Percentiles rank a stretch among this genome's conserved stretches.
Evolutionary conservation across 2,797 vertebrate genomes (phyloP).

Genomic region (Manis javanica): DNA sequence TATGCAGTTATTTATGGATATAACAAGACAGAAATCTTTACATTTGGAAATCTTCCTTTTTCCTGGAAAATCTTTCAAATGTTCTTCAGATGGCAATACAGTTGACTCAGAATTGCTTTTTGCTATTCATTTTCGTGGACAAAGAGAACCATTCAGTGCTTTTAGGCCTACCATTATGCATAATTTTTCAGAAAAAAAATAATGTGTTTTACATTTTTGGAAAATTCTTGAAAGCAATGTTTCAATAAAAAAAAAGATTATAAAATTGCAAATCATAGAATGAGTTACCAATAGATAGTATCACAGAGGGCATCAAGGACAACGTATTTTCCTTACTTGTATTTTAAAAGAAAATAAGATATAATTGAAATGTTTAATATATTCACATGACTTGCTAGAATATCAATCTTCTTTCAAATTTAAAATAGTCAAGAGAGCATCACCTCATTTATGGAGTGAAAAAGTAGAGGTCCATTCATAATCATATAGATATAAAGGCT

Average conservation of each 20-base stretch:
- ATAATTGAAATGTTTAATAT: not conserved
- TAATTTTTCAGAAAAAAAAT: not conserved
- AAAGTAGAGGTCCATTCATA: not conserved
- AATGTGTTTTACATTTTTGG: not conserved
- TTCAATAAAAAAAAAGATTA: not conserved
- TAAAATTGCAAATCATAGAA: not conserved
- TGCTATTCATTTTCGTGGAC: constrained; percentile 42
- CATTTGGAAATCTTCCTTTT: constrained; percentile 36
- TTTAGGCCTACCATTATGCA: not conserved
- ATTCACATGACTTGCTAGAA: not conserved
- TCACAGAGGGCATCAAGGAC: not conserved
- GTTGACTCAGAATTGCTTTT: constrained; percentile 51
- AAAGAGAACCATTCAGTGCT: constrained; percentile 26
- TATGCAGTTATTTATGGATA: constrained; percentile 56
- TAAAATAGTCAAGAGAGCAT: not conserved
- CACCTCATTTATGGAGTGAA: not conserved
- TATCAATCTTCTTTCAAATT: not conserved
- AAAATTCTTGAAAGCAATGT: not conserved
- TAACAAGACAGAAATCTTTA: constrained; percentile 51
- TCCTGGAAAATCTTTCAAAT: constrained; percentile 56
- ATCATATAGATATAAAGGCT: not conserved
- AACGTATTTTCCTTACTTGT: not conserved
- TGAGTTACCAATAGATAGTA: not conserved
- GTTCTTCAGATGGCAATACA: constrained; percentile 52
- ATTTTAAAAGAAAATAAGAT: not conserved